A percentile compares a stretch with the other conserved stretches of the same genome.
Evolutionary conservation across 2,113 vertebrate species (phyloP).

Genomic region (Crotalus horridus): DNA sequence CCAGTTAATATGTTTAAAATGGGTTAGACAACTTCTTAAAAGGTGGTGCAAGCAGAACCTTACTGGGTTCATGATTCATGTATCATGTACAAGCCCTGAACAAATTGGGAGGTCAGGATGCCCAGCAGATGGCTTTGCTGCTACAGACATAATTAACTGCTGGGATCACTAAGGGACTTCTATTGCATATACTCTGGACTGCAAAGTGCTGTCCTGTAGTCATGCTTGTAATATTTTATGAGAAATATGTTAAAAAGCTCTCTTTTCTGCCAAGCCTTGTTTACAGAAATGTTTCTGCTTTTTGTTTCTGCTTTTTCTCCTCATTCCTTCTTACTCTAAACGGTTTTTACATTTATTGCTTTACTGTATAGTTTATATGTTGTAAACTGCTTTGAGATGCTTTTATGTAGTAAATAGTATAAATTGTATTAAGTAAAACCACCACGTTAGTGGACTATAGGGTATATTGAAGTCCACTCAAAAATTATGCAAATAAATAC

Average conservation of each 20-base stretch:
- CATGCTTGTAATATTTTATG: neutral
- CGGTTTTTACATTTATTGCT: neutral
- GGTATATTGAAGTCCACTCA: neutral
- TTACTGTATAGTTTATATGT: neutral
- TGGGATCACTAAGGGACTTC: neutral
- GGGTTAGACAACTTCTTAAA: neutral
- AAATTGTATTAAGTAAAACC: neutral
- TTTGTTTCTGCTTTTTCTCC: neutral
- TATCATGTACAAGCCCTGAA: neutral
- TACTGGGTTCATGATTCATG: neutral
- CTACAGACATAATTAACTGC: neutral
- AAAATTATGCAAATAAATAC: neutral
- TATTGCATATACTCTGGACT: neutral
- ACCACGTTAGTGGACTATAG: neutral
- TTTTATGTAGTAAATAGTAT: neutral
- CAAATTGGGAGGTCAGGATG: neutral
- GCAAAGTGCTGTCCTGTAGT: neutral
- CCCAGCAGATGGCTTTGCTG: neutral
- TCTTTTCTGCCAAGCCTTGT: neutral
- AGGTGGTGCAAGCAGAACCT: neutral
- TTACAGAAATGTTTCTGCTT: neutral
- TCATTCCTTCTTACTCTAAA: neutral
- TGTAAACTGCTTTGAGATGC: neutral
- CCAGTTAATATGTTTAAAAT: neutral
- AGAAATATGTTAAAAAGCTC: neutral